These are phyloP conservation scores for Gallinago jamesoni DNA, from an alignment of 2,113 vertebrate genomes.

Conservation along the genomic window DNA sequence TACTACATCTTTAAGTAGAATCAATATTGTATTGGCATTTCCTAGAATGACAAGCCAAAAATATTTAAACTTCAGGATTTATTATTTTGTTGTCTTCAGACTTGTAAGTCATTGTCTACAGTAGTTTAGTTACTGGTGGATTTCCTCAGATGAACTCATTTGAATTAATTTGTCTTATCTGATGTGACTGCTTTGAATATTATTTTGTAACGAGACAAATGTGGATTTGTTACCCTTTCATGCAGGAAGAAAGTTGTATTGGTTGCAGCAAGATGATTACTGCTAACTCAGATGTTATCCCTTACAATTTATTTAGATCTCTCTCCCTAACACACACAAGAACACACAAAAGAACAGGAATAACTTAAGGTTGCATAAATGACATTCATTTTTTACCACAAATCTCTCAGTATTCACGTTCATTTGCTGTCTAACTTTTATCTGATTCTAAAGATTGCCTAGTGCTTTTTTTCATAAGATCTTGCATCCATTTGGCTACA, in stretches of 20 bases:
- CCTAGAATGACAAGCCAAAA: background rate
- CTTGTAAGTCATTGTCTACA: background rate
- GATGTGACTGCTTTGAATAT: background rate
- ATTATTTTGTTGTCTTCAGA: background rate
- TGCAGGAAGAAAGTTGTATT: background rate
- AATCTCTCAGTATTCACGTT: background rate
- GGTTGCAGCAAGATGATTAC: background rate
- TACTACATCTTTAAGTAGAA: background rate
- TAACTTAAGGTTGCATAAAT: background rate
- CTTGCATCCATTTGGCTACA: background rate
- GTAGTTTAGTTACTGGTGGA: background rate
- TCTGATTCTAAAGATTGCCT: background rate
- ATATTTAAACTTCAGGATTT: background rate
- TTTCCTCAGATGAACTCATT: background rate
- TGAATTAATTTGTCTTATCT: background rate
- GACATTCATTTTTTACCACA: background rate
- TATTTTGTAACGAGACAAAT: background rate
- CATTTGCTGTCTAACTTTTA: background rate
- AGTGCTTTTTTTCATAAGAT: background rate
- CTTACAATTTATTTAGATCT: background rate
- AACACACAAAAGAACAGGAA: background rate
- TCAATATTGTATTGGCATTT: background rate
- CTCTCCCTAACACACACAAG: background rate
- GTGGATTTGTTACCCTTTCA: background rate
- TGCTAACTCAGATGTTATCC: background rate